A percentile compares a stretch with the other conserved stretches of the same genome.
Conservation (phyloP, 2,113 vertebrate genomes). For the Microcebus tavaratra region DNA sequence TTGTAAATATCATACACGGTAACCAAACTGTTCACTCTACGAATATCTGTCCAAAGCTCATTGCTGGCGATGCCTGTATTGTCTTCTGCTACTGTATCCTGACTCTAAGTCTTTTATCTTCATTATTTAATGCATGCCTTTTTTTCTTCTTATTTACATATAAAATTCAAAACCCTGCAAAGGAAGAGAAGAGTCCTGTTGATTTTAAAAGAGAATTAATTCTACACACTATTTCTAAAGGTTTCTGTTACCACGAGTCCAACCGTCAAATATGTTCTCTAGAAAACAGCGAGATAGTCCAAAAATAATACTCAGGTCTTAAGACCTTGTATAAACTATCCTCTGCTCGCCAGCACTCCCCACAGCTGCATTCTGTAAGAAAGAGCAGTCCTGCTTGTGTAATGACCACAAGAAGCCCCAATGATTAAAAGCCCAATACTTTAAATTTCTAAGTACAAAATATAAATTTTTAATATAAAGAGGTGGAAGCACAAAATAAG, state of each 20-base stretch:
- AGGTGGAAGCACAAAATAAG: conserved; percentile 28
- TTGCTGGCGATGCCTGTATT: conserved; percentile 63
- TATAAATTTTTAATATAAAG: conserved; percentile 66
- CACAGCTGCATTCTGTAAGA: background rate
- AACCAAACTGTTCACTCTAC: conserved; percentile 39
- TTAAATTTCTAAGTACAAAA: conserved; percentile 50
- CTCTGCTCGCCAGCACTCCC: background rate
- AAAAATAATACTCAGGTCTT: conserved; percentile 9
- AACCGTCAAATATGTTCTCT: conserved; percentile 60
- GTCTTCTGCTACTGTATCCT: conserved; percentile 67
- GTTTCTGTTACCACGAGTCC: conserved; percentile 57
- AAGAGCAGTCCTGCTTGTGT: conserved; percentile 39
- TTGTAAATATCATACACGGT: conserved; percentile 20
- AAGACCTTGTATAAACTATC: background rate
- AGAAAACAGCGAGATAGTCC: conserved; percentile 56
- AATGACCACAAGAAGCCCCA: conserved; percentile 25
- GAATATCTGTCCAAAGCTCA: conserved; percentile 51
- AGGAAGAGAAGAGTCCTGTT: conserved; percentile 69
- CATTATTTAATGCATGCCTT: background rate
- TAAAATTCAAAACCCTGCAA: conserved; percentile 71
- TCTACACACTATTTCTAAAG: conserved; percentile 71
- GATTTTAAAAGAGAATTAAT: conserved; percentile 74
- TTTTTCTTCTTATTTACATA: conserved; percentile 40
- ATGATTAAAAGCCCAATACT: conserved; percentile 54
- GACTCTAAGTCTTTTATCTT: conserved; percentile 54